phyloP scores from a whole-genome alignment of 2,888 invertebrate species.

The Cyclophora punctaria region DNA sequence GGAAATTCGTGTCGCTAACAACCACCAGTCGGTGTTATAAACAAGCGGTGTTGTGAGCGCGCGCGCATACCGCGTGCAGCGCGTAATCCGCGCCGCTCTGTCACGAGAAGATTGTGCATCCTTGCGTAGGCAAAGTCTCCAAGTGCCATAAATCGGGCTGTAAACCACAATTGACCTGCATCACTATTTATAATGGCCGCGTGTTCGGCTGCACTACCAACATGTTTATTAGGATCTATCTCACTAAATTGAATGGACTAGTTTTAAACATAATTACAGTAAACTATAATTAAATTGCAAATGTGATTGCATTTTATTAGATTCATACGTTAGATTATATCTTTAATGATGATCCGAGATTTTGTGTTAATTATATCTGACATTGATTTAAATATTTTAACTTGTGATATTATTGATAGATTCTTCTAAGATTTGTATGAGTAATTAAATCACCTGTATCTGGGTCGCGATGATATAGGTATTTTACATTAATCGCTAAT shows the following conservation, averaged over 20 bases:
- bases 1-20: constrained; percentile 42
- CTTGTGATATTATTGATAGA: no score
- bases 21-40: constrained; percentile 2
- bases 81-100: constrained; percentile 45
- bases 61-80: constrained; percentile 44
- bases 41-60: constrained; percentile 26
- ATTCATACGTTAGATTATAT: constrained; percentile 10
- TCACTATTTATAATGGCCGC: constrained; percentile 30
- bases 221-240: constrained; percentile 22
- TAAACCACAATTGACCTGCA: constrained; percentile 34
- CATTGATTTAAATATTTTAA: neutral
- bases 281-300: constrained; percentile 29
- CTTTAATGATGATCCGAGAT: constrained; percentile 1
- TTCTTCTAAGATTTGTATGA: no score
- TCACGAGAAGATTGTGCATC: constrained; percentile 64
- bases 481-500: neutral
- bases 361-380: neutral
- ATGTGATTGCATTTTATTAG: constrained; percentile 26
- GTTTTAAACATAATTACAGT: constrained; percentile 28
- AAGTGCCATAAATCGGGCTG: constrained; percentile 33
- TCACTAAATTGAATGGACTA: constrained; percentile 28
- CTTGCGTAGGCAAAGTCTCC: constrained; percentile 39
- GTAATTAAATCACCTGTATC: no score
- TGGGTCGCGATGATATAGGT: neutral
- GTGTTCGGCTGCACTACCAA: constrained; percentile 18